Evolutionary conservation across 2,888 invertebrate genomes (phyloP), one percentile per base, ranked within the genome.

Genomic region (Brachylomia viminalis): DNA sequence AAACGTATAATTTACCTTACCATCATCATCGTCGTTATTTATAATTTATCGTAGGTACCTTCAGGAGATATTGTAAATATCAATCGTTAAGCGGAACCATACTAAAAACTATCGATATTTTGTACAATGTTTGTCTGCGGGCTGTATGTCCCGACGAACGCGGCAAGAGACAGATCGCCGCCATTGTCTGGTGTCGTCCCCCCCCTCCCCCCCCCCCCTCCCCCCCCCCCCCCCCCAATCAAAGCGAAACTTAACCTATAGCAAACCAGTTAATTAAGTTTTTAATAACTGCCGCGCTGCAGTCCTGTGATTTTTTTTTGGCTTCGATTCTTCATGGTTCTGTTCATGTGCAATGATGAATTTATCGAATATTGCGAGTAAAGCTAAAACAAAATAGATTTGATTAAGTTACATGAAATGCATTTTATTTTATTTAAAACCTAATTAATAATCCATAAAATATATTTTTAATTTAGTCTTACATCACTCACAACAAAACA

Each of bases 241-340:
- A 27, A 42, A 23, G 15, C 15, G 13, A 23, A 54, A 20, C 20
- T 2, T 2, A 56, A 42, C 20, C 15, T 47, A 17, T 33, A 52
- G 33, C 33, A n/a, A 3, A 33, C 2, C 27, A n/a, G 15, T 23
- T 27, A 54, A 33, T 62, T 52, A 54, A 61, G 11, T 45, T 72
- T 52, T 33, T 10, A 62, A 72, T 72, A 45, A 62, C 8, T 8
- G 38, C 33, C 27, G n/a, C 52, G n/a, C 45, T 73, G n/a, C 27
- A 62, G 11, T 42, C 23, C 11, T 45, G 2, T 30, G 38, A 49
- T 70, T 17, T 71, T 74, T 27, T 49, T n/a, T n/a, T n/a, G n/a
- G n/a, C n/a, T n/a, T n/a, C n/a, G n/a, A 33, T 33, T 33, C 33
- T 33, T 5, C 33, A 33, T 33, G 33, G 33, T 33, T 33, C 33